phyloP scores from a whole-genome alignment of 2,888 invertebrate species.

The Drosophila affinis region DNA sequence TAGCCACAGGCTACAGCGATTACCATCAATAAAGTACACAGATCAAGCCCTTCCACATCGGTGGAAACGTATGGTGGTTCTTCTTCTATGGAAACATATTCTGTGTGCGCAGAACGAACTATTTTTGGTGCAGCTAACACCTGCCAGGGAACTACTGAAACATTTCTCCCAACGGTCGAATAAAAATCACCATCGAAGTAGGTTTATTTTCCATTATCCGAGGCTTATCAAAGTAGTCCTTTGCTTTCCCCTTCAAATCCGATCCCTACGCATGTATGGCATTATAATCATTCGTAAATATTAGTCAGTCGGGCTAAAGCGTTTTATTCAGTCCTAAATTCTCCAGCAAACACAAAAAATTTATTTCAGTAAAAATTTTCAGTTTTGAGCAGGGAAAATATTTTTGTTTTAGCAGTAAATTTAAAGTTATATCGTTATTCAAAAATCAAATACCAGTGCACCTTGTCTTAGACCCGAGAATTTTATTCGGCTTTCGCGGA shows the following conservation, averaged over 20 bases:
- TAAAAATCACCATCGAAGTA: background rate
- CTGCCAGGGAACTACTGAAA: too few relatives aligned
- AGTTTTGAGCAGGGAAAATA: background rate
- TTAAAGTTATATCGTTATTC: background rate
- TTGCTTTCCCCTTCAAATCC: too few relatives aligned
- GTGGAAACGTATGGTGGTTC: too few relatives aligned
- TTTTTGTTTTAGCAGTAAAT: background rate
- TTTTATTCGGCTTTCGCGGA: background rate
- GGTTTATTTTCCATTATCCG: background rate
- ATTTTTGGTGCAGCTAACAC: too few relatives aligned
- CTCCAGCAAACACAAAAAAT: background rate
- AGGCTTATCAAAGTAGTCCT: too few relatives aligned
- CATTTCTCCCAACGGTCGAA: too few relatives aligned
- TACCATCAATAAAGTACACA: too few relatives aligned
- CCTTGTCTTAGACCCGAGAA: background rate
- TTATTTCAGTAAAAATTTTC: background rate
- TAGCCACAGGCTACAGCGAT: too few relatives aligned
- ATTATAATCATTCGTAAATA: background rate
- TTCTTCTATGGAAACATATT: too few relatives aligned
- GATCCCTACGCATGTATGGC: background rate
- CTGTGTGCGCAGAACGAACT: too few relatives aligned
- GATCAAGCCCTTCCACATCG: too few relatives aligned
- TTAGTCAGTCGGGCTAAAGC: background rate
- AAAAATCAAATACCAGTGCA: background rate
- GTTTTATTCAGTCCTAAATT: background rate